Conservation (phyloP, 2,797 vertebrate species). For the Hybognathus amarus region DNA sequence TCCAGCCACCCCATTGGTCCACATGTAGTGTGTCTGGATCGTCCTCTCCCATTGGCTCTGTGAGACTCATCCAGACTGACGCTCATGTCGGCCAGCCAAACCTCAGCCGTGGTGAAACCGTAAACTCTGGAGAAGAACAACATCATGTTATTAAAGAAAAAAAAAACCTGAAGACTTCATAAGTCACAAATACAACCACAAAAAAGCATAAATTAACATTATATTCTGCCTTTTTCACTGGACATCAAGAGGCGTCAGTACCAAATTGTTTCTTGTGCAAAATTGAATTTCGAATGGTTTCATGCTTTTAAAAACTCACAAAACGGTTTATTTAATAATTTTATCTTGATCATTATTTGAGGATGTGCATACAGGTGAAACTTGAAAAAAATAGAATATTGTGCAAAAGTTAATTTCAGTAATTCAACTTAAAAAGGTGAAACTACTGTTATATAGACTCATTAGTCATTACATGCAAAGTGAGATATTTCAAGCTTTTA, state of each 20-base stretch:
- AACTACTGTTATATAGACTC: too few relatives aligned
- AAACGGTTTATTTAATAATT: too few relatives aligned
- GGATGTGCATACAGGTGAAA: neutral
- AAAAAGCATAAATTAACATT: neutral
- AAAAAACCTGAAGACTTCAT: neutral
- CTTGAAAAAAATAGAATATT: too few relatives aligned
- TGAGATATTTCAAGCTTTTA: too few relatives aligned
- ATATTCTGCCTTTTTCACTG: neutral
- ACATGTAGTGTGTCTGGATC: neutral
- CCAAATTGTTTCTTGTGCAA: neutral
- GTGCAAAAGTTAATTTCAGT: too few relatives aligned
- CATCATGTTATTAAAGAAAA: neutral
- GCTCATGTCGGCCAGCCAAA: constrained; percentile 38
- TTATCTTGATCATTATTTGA: neutral
- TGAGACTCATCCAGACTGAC: neutral
- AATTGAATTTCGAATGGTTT: neutral
- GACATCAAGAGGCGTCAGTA: neutral
- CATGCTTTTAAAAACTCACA: neutral
- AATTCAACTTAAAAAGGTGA: too few relatives aligned
- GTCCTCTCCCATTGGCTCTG: neutral
- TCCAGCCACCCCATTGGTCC: neutral
- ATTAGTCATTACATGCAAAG: too few relatives aligned
- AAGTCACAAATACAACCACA: neutral
- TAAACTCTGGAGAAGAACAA: neutral
- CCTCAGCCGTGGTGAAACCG: constrained; percentile 7